A percentile compares a stretch with the other conserved stretches of the same genome.
phyloP scores from a whole-genome alignment of 2,888 invertebrate genomes.

The Diadegma fenestrale region DNA sequence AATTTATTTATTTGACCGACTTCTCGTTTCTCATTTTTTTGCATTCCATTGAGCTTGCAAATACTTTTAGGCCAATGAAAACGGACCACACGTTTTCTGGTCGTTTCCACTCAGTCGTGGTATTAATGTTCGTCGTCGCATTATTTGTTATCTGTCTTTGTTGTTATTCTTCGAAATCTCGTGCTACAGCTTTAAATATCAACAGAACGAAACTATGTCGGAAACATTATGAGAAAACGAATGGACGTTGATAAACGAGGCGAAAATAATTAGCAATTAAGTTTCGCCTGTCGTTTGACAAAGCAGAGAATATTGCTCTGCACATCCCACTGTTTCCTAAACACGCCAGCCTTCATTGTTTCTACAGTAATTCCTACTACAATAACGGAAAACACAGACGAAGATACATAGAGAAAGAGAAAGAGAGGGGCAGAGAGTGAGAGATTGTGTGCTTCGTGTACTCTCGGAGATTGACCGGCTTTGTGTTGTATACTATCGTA shows the following conservation, averaged over 20 bases:
- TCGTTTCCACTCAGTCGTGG: neutral
- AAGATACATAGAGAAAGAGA: conserved; percentile 26
- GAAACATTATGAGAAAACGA: conserved; percentile 27
- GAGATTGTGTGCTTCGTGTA: conserved; percentile 19
- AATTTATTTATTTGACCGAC: conserved; percentile 22
- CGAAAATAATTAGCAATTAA: conserved; percentile 66
- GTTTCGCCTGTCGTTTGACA: conserved; percentile 52
- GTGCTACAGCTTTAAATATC: neutral
- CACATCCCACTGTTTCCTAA: conserved; percentile 34
- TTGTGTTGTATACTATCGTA: conserved; percentile 27
- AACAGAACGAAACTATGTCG: conserved; percentile 23
- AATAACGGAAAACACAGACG: conserved; percentile 45
- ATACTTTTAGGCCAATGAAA: conserved; percentile 2
- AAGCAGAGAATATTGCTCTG: conserved; percentile 19
- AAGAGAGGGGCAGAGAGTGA: neutral
- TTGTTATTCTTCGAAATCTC: neutral
- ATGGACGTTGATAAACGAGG: conserved; percentile 57
- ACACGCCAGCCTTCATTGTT: conserved; percentile 53
- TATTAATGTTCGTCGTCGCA: neutral
- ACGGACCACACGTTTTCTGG: neutral
- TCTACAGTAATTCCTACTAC: conserved; percentile 50
- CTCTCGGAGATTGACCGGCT: conserved; percentile 54
- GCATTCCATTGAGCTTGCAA: neutral
- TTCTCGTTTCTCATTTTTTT: neutral
- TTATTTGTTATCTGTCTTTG: neutral